Conservation (phyloP, 2,113 vertebrate species). For the Machaerirhynchus nigripectus region DNA sequence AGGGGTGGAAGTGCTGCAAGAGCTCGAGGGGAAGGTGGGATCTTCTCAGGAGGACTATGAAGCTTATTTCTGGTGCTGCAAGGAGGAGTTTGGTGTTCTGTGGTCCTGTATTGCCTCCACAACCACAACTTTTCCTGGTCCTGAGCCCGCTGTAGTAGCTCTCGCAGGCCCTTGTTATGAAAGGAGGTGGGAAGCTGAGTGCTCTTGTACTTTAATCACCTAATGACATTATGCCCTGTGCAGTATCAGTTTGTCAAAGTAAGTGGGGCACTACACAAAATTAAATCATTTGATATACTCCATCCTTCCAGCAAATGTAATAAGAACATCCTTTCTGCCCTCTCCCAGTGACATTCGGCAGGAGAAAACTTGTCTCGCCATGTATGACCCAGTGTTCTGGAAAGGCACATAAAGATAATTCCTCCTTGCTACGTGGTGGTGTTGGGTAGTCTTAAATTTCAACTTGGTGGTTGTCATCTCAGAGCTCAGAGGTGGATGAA, state of each 20-base stretch:
- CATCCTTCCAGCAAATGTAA: conserved; percentile 27
- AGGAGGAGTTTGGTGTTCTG: background rate
- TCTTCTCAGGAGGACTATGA: background rate
- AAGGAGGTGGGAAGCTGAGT: conserved; percentile 14
- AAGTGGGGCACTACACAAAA: conserved; percentile 30
- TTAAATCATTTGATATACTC: conserved; percentile 41
- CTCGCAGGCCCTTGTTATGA: background rate
- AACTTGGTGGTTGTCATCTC: background rate
- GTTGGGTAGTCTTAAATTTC: conserved; percentile 28
- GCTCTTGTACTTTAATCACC: conserved; percentile 38
- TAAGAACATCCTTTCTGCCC: conserved; percentile 21
- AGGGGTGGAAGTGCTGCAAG: background rate
- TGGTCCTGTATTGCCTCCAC: background rate
- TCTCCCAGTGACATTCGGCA: conserved; percentile 10
- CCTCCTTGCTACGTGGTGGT: background rate
- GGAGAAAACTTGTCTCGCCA: background rate
- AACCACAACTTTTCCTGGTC: background rate
- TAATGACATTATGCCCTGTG: conserved; percentile 43
- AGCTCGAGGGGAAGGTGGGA: background rate
- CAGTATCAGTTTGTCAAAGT: conserved; percentile 57
- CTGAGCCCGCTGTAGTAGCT: background rate
- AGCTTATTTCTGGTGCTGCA: background rate
- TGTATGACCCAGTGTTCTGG: conserved; percentile 17
- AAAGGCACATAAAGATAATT: conserved; percentile 6
- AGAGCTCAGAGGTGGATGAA: background rate